Conservation (phyloP, 2,797 vertebrate genomes). For the Tapirus indicus region DNA sequence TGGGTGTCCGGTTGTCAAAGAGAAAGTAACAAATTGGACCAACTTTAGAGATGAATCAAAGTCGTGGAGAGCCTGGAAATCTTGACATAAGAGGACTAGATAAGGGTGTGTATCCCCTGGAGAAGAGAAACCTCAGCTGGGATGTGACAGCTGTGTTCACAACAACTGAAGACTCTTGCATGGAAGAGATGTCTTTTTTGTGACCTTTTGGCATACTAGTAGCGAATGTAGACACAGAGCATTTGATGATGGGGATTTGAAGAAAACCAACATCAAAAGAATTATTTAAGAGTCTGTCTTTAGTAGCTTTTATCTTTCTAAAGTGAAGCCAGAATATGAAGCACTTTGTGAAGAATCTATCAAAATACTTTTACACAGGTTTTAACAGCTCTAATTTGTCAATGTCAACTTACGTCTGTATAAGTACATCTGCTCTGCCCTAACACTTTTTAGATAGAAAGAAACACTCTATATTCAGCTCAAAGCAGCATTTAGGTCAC, state of each 20-base stretch:
- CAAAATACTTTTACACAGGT: neutral
- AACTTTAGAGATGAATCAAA: neutral
- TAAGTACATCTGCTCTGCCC: neutral
- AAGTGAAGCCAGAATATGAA: slow-evolving; percentile 41
- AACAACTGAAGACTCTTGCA: neutral
- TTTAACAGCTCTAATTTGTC: neutral
- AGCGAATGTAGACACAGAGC: neutral
- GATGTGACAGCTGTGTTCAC: neutral
- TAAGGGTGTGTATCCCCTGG: neutral
- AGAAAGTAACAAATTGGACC: neutral
- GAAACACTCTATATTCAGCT: neutral
- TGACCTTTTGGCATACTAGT: neutral
- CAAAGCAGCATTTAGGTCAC: neutral
- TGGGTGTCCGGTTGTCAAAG: neutral
- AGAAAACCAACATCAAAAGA: neutral
- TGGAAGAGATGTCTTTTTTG: neutral
- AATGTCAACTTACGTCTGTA: neutral
- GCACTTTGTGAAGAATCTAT: slow-evolving; percentile 27
- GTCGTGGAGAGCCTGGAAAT: neutral
- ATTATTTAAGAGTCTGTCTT: neutral
- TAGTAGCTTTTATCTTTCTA: neutral
- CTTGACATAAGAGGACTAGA: neutral
- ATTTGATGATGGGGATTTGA: neutral
- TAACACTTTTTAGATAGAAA: neutral
- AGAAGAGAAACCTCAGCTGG: neutral